Evolutionary conservation across 2,113 vertebrate species (phyloP).

Genomic region (Brachirus orientalis): DNA sequence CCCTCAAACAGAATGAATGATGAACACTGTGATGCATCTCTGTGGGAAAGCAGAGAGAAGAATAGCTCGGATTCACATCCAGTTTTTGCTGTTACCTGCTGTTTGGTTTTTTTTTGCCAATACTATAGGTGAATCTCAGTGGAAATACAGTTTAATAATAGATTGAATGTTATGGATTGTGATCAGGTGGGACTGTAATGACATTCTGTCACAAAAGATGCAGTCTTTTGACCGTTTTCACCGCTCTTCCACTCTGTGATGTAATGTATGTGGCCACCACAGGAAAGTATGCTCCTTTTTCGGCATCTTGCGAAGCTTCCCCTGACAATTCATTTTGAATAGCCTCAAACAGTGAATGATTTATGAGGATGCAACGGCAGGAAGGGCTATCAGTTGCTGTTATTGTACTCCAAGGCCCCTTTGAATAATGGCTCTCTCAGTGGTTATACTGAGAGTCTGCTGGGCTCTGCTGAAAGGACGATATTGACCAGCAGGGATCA

Average conservation of each 20-base stretch:
- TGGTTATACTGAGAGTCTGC: slow-evolving; percentile 37
- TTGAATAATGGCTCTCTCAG: slow-evolving; percentile 60
- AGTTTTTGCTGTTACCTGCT: too few relatives aligned
- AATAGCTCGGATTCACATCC: too few relatives aligned
- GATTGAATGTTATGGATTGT: slow-evolving; percentile 32
- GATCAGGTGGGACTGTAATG: slow-evolving; percentile 24
- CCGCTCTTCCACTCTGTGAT: slow-evolving; percentile 32
- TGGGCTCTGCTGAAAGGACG: slow-evolving; percentile 51
- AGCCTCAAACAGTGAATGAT: slow-evolving; percentile 65
- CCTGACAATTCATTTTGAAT: slow-evolving; percentile 40
- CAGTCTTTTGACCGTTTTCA: slow-evolving; percentile 11
- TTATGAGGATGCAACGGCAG: slow-evolving; percentile 66
- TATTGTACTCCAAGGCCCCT: slow-evolving; percentile 62
- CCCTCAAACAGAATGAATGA: too few relatives aligned
- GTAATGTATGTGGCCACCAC: slow-evolving; percentile 23
- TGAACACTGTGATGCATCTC: too few relatives aligned
- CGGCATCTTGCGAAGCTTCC: slow-evolving; percentile 26
- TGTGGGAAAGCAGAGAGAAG: too few relatives aligned
- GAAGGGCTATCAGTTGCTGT: slow-evolving; percentile 62
- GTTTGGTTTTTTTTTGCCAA: too few relatives aligned
- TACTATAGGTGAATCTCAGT: neutral
- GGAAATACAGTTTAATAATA: slow-evolving; percentile 17
- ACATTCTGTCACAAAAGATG: slow-evolving; percentile 17
- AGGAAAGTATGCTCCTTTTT: slow-evolving; percentile 23
- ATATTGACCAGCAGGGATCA: slow-evolving; percentile 66